Evolutionary conservation across 2,888 invertebrate species (phyloP), one percentile per base, ranked within the genome.

Genomic region (Tenthredo livida): DNA sequence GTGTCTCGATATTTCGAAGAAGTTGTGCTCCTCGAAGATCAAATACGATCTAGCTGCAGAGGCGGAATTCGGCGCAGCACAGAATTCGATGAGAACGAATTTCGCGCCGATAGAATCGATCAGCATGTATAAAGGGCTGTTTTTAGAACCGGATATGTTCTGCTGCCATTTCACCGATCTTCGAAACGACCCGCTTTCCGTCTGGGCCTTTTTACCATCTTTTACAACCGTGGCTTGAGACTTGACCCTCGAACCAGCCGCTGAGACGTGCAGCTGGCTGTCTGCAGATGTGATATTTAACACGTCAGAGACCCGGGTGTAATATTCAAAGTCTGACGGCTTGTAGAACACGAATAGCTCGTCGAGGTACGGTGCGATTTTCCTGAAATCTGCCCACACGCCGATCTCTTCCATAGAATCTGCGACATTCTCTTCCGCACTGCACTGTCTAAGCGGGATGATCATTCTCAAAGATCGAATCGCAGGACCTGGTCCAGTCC

Each of bases 331-430:
- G 67, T 89, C 88, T 15, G 88, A 88, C 4, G 84, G 58, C 29
- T 89, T 89, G 50, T 91, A 91, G 61, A 89, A 90, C 15, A 91
- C 77, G 7, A 89, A 83, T 7, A 90, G 54, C 40, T 89, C 85
- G 9, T 83, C 89, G 2, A 91, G 21, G 67, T 87, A 86, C 0
- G 86, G 75, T 5, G 87, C 86, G 54, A 91, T 85, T 85, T 88
- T 90, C 67, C 90, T 90, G 82, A 91, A 91, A 54, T 91, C 91
- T 0, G 83, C 85, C 91, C 91, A 91, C 21, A 87, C 80, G n/a
- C 87, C 85, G 17, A 87, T 80, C 5, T 88, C 88, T 12, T 80
- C 83, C 12, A 85, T 0, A 40, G 40, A 17, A 84, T 25, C 4
- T 21, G 10, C 10, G 61, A 21, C 12, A 21, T 9, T 21, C 33